These are phyloP conservation scores for Drosophila murphyi DNA, from an alignment of 1,140 invertebrate species.

Conservation along the genomic window DNA sequence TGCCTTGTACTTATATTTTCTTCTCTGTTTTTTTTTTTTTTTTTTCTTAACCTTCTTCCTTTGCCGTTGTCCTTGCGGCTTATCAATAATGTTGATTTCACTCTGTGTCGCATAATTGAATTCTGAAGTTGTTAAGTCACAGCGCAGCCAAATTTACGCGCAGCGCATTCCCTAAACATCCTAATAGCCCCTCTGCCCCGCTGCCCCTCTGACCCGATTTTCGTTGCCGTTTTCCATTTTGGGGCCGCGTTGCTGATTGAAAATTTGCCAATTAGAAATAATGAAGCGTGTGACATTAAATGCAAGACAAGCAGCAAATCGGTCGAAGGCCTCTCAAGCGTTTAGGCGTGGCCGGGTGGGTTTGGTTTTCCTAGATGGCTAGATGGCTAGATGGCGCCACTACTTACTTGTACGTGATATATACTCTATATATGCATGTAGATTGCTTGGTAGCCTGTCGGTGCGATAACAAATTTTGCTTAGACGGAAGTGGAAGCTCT, in stretches of 20 bases:
- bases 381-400: constrained; percentile 32
- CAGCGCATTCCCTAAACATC: constrained; percentile 59
- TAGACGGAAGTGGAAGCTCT: constrained; percentile 78
- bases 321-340: constrained; percentile 47
- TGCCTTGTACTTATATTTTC: constrained; percentile 12
- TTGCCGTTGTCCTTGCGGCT: constrained; percentile 78
- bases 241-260: constrained; percentile 68
- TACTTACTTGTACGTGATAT: constrained; percentile 42
- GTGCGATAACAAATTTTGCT: constrained; percentile 79
- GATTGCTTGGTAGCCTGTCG: constrained; percentile 46
- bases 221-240: constrained; percentile 30
- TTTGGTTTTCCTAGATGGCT: neutral
- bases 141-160: constrained; percentile 76
- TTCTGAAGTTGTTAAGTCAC: constrained; percentile 82
- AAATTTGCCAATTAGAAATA: constrained; percentile 83
- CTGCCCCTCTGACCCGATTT: neutral
- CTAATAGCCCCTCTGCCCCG: neutral
- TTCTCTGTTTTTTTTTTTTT: constrained; percentile 4
- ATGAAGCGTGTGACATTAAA: constrained; percentile 83
- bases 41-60: constrained; percentile 12
- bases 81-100: constrained; percentile 83
- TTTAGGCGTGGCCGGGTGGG: neutral
- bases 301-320: constrained; percentile 81
- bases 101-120: constrained; percentile 83
- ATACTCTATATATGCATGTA: constrained; percentile 17